Conservation (phyloP, 2,888 invertebrate genomes). For the Ceramica pisi region DNA sequence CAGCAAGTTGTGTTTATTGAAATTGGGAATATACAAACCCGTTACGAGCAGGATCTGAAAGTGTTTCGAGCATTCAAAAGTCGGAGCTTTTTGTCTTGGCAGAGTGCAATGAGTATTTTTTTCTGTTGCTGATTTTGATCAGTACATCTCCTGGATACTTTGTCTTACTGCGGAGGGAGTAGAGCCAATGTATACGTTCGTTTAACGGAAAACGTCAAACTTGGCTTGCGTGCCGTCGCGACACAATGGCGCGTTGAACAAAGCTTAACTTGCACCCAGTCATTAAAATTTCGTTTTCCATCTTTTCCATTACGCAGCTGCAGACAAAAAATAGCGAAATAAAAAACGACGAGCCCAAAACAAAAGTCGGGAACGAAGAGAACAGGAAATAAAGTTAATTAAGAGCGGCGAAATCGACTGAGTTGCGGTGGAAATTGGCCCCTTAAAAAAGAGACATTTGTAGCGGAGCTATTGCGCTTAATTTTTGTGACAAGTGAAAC, state of each 20-base stretch:
- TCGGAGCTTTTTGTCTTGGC: slow-evolving; percentile 2
- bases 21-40: neutral
- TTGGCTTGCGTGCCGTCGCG: slow-evolving; percentile 77
- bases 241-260: slow-evolving; percentile 85
- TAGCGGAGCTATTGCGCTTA: slow-evolving; percentile 90
- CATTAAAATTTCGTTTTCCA: slow-evolving; percentile 90
- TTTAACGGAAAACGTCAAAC: slow-evolving; percentile 83
- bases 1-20: neutral
- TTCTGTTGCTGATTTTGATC: slow-evolving; percentile 40
- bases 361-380: slow-evolving; percentile 89
- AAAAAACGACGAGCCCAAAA: slow-evolving; percentile 88
- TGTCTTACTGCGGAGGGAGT: slow-evolving; percentile 77
- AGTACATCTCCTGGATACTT: slow-evolving; percentile 65
- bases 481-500: slow-evolving; percentile 91
- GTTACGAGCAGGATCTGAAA: neutral
- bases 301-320: slow-evolving; percentile 89
- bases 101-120: slow-evolving; percentile 14
- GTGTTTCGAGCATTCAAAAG: neutral
- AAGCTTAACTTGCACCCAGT: slow-evolving; percentile 88
- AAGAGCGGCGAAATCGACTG: slow-evolving; percentile 91
- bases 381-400: slow-evolving; percentile 91
- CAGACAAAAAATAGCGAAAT: slow-evolving; percentile 90
- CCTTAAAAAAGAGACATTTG: slow-evolving; percentile 91
- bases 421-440: slow-evolving; percentile 90
- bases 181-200: slow-evolving; percentile 79